phyloP scores from a whole-genome alignment of 1,140 invertebrate genomes.

The Caenorhabditis latens region DNA sequence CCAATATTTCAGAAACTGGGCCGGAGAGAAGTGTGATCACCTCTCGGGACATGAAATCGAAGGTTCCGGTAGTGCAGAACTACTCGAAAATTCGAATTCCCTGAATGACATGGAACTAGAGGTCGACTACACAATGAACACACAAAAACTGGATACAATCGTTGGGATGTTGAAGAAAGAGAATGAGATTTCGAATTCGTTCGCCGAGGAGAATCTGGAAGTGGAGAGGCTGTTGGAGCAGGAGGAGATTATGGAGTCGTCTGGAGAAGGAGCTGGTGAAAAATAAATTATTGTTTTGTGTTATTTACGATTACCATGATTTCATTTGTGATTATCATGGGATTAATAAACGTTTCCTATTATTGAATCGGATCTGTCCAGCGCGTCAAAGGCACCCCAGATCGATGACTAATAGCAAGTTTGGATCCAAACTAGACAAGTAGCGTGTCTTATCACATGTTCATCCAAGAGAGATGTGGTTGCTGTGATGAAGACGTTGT shows the following conservation, averaged over 20 bases:
- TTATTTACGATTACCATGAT: background rate
- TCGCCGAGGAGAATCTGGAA: background rate
- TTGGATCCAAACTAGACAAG: too few species aligned
- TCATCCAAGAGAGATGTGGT: too few species aligned
- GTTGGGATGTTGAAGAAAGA: slow-evolving; percentile 5
- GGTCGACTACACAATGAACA: slow-evolving; percentile 2
- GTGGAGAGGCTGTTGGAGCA: background rate
- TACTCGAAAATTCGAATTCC: background rate
- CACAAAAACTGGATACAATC: background rate
- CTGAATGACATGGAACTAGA: background rate
- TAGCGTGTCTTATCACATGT: too few species aligned
- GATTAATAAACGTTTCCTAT: too few species aligned
- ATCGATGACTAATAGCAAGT: too few species aligned
- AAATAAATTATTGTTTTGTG: background rate
- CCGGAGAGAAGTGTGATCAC: slow-evolving; percentile 1
- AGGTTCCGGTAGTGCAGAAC: too few species aligned
- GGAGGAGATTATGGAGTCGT: slow-evolving; percentile 1
- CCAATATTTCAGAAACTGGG: background rate
- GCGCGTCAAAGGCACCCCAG: too few species aligned
- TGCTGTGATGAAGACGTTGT: too few species aligned
- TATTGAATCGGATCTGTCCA: too few species aligned
- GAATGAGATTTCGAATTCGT: background rate
- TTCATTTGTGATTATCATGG: background rate
- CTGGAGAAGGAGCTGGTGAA: background rate
- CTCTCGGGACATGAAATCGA: background rate